Evolutionary conservation across 1,140 invertebrate species (phyloP), one percentile per base, ranked within the genome.

Genomic region (Drosophila watanabei): DNA sequence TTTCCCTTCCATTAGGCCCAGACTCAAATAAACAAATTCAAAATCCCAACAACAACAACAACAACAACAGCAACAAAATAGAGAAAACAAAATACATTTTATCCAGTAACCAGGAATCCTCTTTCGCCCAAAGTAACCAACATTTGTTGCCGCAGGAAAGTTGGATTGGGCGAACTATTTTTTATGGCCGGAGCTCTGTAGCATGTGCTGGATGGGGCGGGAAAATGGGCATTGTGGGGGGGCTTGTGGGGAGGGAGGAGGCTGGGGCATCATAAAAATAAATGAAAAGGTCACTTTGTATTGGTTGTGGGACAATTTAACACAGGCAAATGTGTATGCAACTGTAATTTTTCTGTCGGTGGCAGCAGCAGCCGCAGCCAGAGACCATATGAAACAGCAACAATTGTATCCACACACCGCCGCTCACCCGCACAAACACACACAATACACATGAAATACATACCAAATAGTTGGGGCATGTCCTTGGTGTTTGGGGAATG

Each of bases 251-350:
- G 0, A 10, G 10, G 14, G 49, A 58, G 16, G 57, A 33, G 57
- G 49, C 4, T 37, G 41, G 39, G 59, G 46, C 30, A 85, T 88
- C 85, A 88, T 89, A 88, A 88, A 88, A 88, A 89, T 89, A 88
- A 89, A 88, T 89, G 85, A 88, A 88, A 88, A 88, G 85, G 85
- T 88, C 85, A 88, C 85, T 84, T 88, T 89, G 85, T 88, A 88
- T 88, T 84, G 85, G 85, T 89, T 89, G 85, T 79, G 85, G 80
- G 85, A 88, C 85, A 88, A 88, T 89, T 88, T 88, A 89, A 88
- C 86, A 81, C 73, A 88, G 81, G 86, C 85, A 88, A 89, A 88
- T 89, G 81, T 88, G 78, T 84, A 80, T 89, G 77, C 80, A 87
- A 87, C 85, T 85, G 85, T 89, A 88, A 88, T 88, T 89, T 88